Percentiles rank a stretch among this genome's conserved stretches.
These are phyloP conservation scores for Aricia artaxerxes DNA, from an alignment of 2,888 invertebrate species.

Conservation along the genomic window DNA sequence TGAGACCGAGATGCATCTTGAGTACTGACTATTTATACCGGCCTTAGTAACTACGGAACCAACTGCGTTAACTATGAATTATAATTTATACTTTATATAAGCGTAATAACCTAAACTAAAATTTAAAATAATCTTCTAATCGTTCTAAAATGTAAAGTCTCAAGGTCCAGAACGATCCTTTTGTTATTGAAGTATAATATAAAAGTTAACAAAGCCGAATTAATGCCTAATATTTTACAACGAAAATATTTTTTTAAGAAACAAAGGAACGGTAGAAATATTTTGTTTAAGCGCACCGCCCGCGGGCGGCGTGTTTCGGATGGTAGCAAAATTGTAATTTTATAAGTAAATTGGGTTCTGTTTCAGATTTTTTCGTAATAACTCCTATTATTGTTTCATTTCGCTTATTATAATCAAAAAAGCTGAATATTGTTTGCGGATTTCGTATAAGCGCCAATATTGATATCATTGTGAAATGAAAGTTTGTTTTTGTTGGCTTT, in stretches of 20 bases:
- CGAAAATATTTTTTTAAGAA: constrained; percentile 26
- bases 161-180: not conserved
- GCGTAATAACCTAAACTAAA: not conserved
- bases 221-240: constrained; percentile 20
- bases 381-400: constrained; percentile 30
- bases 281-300: not conserved
- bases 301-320: constrained; percentile 10
- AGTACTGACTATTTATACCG: too few relatives aligned
- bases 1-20: too few relatives aligned
- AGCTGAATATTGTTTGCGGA: constrained; percentile 4
- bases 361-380: constrained; percentile 27
- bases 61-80: too few relatives aligned
- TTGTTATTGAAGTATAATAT: constrained; percentile 27
- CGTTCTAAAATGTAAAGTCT: not conserved
- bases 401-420: constrained; percentile 22
- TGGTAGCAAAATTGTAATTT: constrained; percentile 26
- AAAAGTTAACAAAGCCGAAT: constrained; percentile 10
- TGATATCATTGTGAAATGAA: not conserved
- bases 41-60: too few relatives aligned
- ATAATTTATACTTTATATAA: too few relatives aligned
- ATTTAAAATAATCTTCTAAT: not conserved
- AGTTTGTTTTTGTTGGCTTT: not conserved
- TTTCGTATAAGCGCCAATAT: not conserved
- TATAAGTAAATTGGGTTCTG: constrained; percentile 27
- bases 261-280: constrained; percentile 12